A percentile compares a stretch with the other conserved stretches of the same genome.
Evolutionary conservation across 2,797 vertebrate genomes (phyloP).

Genomic region (Botia kubotai): DNA sequence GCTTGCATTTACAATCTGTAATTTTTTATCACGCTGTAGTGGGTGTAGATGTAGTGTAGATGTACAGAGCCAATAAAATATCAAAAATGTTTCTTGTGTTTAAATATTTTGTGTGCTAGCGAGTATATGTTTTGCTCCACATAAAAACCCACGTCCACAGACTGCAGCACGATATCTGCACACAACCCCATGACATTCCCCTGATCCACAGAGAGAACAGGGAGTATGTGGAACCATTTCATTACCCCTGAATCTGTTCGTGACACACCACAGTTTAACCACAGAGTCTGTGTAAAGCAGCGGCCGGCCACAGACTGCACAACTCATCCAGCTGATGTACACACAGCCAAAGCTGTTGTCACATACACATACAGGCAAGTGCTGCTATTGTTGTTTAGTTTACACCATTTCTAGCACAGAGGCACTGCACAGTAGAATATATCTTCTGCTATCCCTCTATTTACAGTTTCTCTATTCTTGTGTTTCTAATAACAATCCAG

Average conservation of each 20-base stretch:
- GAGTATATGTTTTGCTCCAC: neutral
- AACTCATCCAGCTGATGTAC: conserved; percentile 42
- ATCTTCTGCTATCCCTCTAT: too few relatives aligned
- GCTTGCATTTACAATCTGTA: too few relatives aligned
- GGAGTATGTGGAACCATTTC: conserved; percentile 76
- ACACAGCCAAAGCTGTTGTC: conserved; percentile 20
- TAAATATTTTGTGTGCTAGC: neutral
- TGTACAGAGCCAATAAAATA: neutral
- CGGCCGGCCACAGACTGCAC: conserved; percentile 52
- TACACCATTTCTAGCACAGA: too few relatives aligned
- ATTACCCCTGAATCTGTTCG: conserved; percentile 75
- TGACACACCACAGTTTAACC: conserved; percentile 74
- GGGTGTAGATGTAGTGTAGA: neutral
- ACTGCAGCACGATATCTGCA: conserved; percentile 58
- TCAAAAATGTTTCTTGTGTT: neutral
- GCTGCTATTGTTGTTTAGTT: too few relatives aligned
- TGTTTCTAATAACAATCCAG: too few relatives aligned
- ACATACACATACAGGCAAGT: conserved; percentile 13
- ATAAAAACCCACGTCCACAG: conserved; percentile 15
- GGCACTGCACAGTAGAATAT: too few relatives aligned
- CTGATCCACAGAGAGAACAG: conserved; percentile 43
- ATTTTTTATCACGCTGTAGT: too few relatives aligned
- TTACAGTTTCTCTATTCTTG: too few relatives aligned
- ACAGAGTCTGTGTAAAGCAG: conserved; percentile 61
- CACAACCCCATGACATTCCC: conserved; percentile 62